phyloP scores from a whole-genome alignment of 2,888 invertebrate genomes.

The Julus scanicus region DNA sequence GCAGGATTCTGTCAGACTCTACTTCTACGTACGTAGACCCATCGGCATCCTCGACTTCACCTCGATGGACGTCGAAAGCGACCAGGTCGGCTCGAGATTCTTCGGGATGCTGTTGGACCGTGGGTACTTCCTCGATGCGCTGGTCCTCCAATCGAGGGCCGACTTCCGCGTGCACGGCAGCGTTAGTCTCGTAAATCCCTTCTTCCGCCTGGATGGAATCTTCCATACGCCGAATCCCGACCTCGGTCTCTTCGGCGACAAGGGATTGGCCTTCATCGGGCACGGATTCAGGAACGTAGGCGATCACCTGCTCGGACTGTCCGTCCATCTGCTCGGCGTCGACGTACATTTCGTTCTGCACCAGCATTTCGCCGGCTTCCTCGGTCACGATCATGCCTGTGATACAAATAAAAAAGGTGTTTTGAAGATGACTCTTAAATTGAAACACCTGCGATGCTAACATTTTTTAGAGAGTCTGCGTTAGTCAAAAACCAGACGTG shows the following conservation, averaged over 20 bases:
- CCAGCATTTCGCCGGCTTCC: slow-evolving; percentile 17
- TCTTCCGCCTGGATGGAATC: not conserved
- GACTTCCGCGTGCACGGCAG: not conserved
- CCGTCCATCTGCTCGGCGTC: not conserved
- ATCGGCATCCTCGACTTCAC: not conserved
- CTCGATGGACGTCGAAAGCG: not conserved
- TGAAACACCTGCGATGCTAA: too few species aligned
- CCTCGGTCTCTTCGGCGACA: not conserved
- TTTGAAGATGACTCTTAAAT: not conserved
- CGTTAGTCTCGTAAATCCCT: not conserved
- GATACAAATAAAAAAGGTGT: not conserved
- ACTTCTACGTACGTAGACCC: not conserved
- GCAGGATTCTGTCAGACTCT: not conserved
- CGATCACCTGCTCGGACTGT: slow-evolving; percentile 16
- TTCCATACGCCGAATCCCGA: not conserved
- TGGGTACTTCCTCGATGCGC: not conserved
- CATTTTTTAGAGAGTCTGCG: too few species aligned
- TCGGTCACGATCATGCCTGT: not conserved
- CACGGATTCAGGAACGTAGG: slow-evolving; percentile 38
- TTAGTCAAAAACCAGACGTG: too few species aligned
- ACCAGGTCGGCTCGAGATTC: not conserved
- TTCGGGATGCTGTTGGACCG: not conserved
- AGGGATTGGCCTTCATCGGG: slow-evolving; percentile 3
- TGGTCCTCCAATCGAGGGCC: not conserved
- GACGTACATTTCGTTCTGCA: slow-evolving; percentile 45